These are phyloP conservation scores for Gobius niger DNA, from an alignment of 2,113 vertebrate species.

Conservation along the genomic window DNA sequence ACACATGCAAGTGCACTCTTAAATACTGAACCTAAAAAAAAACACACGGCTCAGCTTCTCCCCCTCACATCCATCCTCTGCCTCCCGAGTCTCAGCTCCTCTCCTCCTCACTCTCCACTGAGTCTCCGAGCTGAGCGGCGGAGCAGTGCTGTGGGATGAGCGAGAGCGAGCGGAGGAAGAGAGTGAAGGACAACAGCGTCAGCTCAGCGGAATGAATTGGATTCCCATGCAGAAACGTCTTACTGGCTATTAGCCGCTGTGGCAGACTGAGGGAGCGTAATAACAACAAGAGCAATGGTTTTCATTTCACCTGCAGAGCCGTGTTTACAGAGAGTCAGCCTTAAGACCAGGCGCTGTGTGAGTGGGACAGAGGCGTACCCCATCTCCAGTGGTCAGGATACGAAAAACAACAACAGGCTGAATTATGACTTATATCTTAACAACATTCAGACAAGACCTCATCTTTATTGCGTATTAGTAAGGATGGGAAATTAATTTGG, in stretches of 20 bases:
- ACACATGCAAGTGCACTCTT: slow-evolving; percentile 50
- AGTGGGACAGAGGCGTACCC: neutral
- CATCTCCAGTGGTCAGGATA: neutral
- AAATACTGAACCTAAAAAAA: slow-evolving; percentile 58
- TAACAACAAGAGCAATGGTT: slow-evolving; percentile 20
- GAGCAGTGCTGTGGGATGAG: slow-evolving; percentile 26
- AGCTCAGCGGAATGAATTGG: slow-evolving; percentile 75
- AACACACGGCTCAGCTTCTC: slow-evolving; percentile 37
- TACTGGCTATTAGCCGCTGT: slow-evolving; percentile 57
- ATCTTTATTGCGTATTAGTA: too few relatives aligned
- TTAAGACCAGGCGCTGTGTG: neutral
- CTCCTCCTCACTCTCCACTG: slow-evolving; percentile 9
- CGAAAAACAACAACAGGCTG: neutral
- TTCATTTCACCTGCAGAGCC: slow-evolving; percentile 22
- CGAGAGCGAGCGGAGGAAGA: slow-evolving; percentile 31
- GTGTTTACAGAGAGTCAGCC: neutral
- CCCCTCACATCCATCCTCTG: slow-evolving; percentile 13
- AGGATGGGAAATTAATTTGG: too few relatives aligned
- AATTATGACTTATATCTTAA: too few relatives aligned
- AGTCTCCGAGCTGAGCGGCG: slow-evolving; percentile 18
- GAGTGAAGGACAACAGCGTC: slow-evolving; percentile 57
- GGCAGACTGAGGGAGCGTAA: slow-evolving; percentile 24
- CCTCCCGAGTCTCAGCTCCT: neutral
- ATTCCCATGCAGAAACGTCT: slow-evolving; percentile 76
- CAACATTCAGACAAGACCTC: too few relatives aligned